Base-by-base conservation (phyloP, 2,113 vertebrate species). In the Austrofundulus limnaeus region DNA sequence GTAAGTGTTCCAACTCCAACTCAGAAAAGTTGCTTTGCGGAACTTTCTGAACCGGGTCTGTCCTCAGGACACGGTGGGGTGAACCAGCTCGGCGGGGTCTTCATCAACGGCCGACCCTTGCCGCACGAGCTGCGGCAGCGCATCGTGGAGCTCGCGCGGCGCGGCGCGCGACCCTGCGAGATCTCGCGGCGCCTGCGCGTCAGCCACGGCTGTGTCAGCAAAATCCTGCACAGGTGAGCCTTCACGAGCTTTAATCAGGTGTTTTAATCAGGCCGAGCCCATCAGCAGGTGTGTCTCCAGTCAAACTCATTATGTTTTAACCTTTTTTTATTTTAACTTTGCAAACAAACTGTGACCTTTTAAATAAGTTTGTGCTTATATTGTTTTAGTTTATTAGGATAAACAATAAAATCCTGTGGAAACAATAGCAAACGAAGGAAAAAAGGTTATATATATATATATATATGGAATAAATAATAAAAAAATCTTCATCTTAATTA, bases 171-270 rank as follows among this genome's bases (percentile, higher is more conserved):
- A 37, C 83, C 83, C 11, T 78, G 81, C 25, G 79, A 88, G 66
- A 88, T 88, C 61, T 88, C 86, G 45, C 81, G 83, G 54, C 59
- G 61, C 28, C 70, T 87, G 67, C 83, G 85, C 39, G 86, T 88
- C 61, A 88, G 83, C 62, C 86, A 88, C 69, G 81, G 86, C 63
- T 88, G 86, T 57, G 81, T 86, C 77, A 86, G 83, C 75, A 88
- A 88, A 66, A 82, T 87, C 58, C 57, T 87, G 37, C 19, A 62
- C 70, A 84, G 79, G 82, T 87, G 57, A 58, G 10, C 56, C 24
- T 49, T 15, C 20, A 28, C 3, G 28, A 28, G 28, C 28, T 28
- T 28, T 9, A 34, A 34, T 34, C 10, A 34, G 9, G n/a, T 8
- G 5, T 9, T 34, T 34, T 10, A 34, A 34, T 34, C 9, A 34